Evolutionary conservation across 2,113 vertebrate species (phyloP).

Genomic region (Corythaeola cristata): DNA sequence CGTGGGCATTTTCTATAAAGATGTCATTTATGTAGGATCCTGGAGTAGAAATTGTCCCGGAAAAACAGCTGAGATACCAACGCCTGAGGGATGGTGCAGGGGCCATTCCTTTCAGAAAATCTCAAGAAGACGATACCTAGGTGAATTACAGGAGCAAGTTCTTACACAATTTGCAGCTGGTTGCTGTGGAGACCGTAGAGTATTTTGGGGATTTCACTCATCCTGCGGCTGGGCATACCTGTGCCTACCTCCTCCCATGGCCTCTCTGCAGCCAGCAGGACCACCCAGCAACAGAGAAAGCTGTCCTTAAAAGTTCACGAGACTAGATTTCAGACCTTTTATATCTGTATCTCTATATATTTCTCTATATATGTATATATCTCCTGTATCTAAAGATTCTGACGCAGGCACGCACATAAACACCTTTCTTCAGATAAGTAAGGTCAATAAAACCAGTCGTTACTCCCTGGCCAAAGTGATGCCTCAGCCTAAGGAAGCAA

Average conservation of each 20-base stretch:
- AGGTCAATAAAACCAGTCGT: rapidly evolving
- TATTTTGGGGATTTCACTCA: background rate
- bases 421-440: rapidly evolving
- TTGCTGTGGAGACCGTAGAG: background rate
- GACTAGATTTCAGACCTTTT: background rate
- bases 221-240: background rate
- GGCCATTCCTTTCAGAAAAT: background rate
- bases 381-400: background rate
- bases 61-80: background rate
- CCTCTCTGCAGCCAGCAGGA: background rate
- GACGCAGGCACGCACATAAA: rapidly evolving
- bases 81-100: too few relatives aligned
- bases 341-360: rapidly evolving
- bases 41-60: background rate
- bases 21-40: background rate
- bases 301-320: too few relatives aligned
- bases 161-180: background rate
- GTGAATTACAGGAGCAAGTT: background rate
- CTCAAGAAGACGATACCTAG: background rate
- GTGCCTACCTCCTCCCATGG: background rate
- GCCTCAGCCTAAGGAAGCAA: background rate
- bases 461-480: rapidly evolving
- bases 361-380: too few relatives aligned
- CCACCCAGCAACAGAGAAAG: background rate
- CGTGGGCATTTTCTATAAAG: background rate